Evolutionary conservation across 2,888 invertebrate genomes (phyloP).

Genomic region (Poecilus cupreus): DNA sequence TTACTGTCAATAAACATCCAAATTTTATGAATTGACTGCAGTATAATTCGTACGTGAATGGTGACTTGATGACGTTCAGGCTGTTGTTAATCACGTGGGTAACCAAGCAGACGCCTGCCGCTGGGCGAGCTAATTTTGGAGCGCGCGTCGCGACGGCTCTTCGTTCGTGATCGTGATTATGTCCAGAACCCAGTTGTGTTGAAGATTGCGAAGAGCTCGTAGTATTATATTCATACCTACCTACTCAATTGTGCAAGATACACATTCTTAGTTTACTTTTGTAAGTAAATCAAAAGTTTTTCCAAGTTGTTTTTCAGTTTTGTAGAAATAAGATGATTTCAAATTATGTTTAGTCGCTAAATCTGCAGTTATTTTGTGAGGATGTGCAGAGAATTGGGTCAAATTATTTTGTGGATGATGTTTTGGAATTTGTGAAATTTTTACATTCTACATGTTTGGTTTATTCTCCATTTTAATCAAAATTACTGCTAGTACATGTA

Average conservation of each 20-base stretch:
- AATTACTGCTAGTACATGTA: no score
- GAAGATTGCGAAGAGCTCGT: neutral
- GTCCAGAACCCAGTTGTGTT: constrained; percentile 42
- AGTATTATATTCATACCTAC: neutral
- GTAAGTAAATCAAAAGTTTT: constrained; percentile 5
- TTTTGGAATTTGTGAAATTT: constrained; percentile 24
- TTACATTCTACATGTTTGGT: no score
- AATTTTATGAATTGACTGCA: constrained; percentile 19
- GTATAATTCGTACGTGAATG: neutral
- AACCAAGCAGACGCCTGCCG: constrained; percentile 38
- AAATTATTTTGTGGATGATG: constrained; percentile 14
- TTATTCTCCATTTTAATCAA: no score
- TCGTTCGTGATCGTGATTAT: neutral
- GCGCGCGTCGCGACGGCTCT: constrained; percentile 8
- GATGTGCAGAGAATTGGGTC: constrained; percentile 7
- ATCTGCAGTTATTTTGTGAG: neutral
- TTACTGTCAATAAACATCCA: neutral
- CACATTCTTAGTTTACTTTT: neutral
- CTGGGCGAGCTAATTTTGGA: constrained; percentile 52
- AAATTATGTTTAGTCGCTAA: neutral
- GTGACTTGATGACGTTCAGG: neutral
- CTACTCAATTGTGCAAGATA: neutral
- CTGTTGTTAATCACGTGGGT: constrained; percentile 30
- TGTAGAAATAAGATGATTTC: neutral
- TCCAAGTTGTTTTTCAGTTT: neutral